Conservation (phyloP, 2,888 invertebrate genomes). For the Euzetes globulus region DNA sequence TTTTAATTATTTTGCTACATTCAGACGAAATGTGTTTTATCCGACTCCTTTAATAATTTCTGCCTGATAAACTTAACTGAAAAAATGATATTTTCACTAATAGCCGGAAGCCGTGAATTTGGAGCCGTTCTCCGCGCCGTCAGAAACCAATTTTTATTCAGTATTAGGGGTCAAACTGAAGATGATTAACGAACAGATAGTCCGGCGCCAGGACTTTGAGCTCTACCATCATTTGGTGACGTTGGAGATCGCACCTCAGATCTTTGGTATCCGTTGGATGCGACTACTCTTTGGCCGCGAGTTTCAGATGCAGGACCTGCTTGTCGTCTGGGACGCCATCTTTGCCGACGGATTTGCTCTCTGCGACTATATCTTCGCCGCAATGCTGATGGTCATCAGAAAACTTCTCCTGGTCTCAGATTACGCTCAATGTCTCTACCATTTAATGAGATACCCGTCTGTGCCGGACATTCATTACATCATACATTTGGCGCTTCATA, state of each 20-base stretch:
- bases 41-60: too few relatives aligned
- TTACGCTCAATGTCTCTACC: conserved; percentile 58
- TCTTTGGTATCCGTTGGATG: conserved; percentile 84
- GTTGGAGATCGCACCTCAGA: conserved; percentile 70
- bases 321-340: conserved; percentile 73
- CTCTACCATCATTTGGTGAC: conserved; percentile 60
- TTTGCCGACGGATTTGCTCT: conserved; percentile 60
- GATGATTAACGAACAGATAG: conserved; percentile 55
- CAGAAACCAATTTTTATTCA: conserved; percentile 48
- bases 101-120: conserved; percentile 38
- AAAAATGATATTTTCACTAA: neutral
- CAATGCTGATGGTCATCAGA: conserved; percentile 66
- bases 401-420: conserved; percentile 57
- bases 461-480: conserved; percentile 58
- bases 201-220: conserved; percentile 58
- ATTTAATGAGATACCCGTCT: conserved; percentile 61
- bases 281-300: conserved; percentile 73
- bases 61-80: too few relatives aligned
- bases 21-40: too few relatives aligned
- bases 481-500: conserved; percentile 56
- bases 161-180: conserved; percentile 49
- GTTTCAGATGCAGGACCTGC: conserved; percentile 66
- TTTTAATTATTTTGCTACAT: too few relatives aligned
- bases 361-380: conserved; percentile 63
- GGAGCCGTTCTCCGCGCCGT: conserved; percentile 48